Conservation (phyloP, 2,797 vertebrate genomes). For the Protosalanx chinensis region DNA sequence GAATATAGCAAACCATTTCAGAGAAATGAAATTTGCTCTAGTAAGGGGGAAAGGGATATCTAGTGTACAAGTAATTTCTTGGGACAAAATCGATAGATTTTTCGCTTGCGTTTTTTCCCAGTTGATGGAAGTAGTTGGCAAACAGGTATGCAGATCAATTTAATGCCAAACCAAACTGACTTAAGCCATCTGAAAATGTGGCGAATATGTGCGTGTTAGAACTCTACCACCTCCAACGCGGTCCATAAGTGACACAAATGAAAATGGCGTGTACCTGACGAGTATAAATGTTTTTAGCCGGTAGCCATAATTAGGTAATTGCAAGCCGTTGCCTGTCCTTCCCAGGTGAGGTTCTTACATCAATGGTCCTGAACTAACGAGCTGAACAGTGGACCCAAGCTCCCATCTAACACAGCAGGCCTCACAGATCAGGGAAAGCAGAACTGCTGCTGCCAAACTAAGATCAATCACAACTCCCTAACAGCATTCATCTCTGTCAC, state of each 20-base stretch:
- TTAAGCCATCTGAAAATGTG: constrained; percentile 60
- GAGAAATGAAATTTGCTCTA: constrained; percentile 62
- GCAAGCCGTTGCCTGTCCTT: constrained; percentile 72
- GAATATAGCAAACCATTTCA: constrained; percentile 65
- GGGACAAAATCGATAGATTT: constrained; percentile 65
- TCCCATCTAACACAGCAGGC: constrained; percentile 27
- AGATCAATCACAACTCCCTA: neutral
- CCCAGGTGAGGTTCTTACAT: constrained; percentile 75
- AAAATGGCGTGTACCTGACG: constrained; percentile 56
- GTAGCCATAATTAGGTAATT: constrained; percentile 62
- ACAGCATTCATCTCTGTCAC: neutral
- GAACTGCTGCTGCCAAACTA: neutral
- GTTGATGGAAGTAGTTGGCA: constrained; percentile 64
- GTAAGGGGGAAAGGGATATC: constrained; percentile 62
- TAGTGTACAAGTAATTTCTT: constrained; percentile 67
- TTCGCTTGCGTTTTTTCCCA: constrained; percentile 67
- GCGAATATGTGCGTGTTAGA: constrained; percentile 47
- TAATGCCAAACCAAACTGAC: constrained; percentile 68
- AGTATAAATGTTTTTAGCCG: constrained; percentile 62
- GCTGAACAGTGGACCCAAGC: constrained; percentile 62
- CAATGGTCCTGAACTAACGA: constrained; percentile 74
- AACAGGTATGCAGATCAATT: constrained; percentile 65
- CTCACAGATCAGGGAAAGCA: constrained; percentile 8
- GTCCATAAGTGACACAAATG: constrained; percentile 47
- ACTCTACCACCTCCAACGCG: constrained; percentile 40